phyloP scores from a whole-genome alignment of 2,113 vertebrate genomes.

The Ellobius talpinus region DNA sequence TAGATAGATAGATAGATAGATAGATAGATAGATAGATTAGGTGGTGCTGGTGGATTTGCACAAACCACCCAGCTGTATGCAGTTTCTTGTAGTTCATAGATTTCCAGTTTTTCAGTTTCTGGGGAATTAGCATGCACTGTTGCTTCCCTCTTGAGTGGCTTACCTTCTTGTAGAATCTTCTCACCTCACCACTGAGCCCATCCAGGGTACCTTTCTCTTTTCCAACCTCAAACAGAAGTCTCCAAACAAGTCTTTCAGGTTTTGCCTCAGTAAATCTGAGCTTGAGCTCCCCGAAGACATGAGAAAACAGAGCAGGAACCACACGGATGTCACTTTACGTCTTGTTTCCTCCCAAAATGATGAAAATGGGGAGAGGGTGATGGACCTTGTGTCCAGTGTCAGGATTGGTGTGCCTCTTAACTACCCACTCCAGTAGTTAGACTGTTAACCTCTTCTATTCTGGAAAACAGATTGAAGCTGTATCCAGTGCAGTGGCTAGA shows the following conservation, averaged over 20 bases:
- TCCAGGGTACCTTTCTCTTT: background rate
- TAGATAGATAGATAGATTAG: background rate
- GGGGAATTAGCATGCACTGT: background rate
- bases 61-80: background rate
- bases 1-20: background rate
- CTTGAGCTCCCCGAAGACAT: background rate
- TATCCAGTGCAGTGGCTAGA: background rate
- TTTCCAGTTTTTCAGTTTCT: background rate
- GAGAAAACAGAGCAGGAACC: rapidly evolving
- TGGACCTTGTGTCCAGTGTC: background rate
- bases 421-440: background rate
- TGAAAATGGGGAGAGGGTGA: background rate
- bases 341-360: background rate
- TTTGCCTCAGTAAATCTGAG: background rate
- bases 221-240: background rate
- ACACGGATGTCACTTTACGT: background rate
- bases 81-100: background rate
- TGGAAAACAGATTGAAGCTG: background rate
- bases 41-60: background rate
- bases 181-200: background rate
- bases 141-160: background rate
- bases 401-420: background rate
- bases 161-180: background rate
- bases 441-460: background rate
- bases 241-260: background rate